Evolutionary conservation across 2,797 vertebrate species (phyloP).

Genomic region (Gallinago stenura): DNA sequence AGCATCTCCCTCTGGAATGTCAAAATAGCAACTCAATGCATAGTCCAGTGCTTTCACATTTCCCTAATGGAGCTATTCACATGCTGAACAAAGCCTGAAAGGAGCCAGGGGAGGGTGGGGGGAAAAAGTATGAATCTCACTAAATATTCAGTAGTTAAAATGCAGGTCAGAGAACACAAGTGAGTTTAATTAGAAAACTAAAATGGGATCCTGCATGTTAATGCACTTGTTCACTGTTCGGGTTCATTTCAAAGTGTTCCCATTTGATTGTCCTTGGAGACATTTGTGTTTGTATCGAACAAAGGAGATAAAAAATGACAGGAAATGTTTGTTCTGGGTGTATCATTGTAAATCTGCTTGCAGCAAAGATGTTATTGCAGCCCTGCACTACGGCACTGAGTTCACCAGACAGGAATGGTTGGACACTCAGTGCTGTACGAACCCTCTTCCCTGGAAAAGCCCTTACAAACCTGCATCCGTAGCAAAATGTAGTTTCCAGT

Average conservation of each 20-base stretch:
- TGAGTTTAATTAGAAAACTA: constrained; percentile 56
- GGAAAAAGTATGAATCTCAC: constrained; percentile 29
- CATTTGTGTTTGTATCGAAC: constrained; percentile 59
- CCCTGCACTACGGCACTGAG: background rate
- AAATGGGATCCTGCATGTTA: constrained; percentile 54
- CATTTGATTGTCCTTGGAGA: constrained; percentile 65
- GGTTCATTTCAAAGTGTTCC: constrained; percentile 61
- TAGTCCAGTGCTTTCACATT: constrained; percentile 49
- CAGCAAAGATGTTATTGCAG: constrained; percentile 55
- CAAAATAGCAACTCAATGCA: constrained; percentile 50
- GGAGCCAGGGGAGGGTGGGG: background rate
- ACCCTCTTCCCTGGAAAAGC: background rate
- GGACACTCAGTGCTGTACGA: background rate
- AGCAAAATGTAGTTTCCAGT: background rate
- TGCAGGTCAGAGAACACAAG: constrained; percentile 57
- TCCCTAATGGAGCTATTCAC: constrained; percentile 64
- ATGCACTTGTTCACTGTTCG: constrained; percentile 51
- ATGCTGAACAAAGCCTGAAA: constrained; percentile 64
- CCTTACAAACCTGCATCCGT: background rate
- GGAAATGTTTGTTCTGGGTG: constrained; percentile 74
- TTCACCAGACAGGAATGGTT: background rate
- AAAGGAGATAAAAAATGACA: constrained; percentile 68
- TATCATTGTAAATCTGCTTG: constrained; percentile 63
- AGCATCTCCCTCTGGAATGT: constrained; percentile 64
- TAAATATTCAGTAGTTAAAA: constrained; percentile 61